phyloP scores from a whole-genome alignment of 2,113 vertebrate species.

The Lagopus leucura region DNA sequence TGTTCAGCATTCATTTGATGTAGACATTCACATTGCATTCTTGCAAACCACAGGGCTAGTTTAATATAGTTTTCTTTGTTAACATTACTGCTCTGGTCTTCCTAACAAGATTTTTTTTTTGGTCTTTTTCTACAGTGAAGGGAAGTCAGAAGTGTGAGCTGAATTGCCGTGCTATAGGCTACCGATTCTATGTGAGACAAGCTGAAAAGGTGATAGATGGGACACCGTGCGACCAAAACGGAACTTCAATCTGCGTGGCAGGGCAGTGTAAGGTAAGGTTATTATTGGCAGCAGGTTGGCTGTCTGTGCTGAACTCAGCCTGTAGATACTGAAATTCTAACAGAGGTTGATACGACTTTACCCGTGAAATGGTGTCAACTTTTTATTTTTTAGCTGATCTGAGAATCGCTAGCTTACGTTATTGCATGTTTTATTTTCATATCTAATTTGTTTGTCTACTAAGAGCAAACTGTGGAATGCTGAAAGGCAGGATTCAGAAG shows the following conservation, averaged over 20 bases:
- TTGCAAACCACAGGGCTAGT: background rate
- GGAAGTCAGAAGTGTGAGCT: constrained; percentile 88
- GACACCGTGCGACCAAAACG: constrained; percentile 88
- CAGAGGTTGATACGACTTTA: background rate
- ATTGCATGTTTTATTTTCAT: background rate
- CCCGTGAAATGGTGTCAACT: accelerated
- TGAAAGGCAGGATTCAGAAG: background rate
- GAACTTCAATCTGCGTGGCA: constrained; percentile 86
- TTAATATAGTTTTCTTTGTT: background rate
- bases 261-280: constrained; percentile 90
- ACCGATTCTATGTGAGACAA: constrained; percentile 92
- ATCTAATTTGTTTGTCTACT: background rate
- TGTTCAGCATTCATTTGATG: background rate
- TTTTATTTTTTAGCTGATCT: accelerated
- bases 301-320: no score
- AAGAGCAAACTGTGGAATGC: background rate
- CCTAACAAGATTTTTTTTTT: background rate
- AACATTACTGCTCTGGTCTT: accelerated
- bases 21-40: background rate
- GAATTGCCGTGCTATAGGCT: constrained; percentile 91
- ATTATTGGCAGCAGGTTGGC: background rate
- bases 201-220: constrained; percentile 90
- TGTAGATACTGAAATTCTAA: background rate
- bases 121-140: constrained; percentile 73
- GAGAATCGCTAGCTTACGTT: background rate